Conservation (phyloP, 2,113 vertebrate species). For the Odontophorus gujanensis region DNA sequence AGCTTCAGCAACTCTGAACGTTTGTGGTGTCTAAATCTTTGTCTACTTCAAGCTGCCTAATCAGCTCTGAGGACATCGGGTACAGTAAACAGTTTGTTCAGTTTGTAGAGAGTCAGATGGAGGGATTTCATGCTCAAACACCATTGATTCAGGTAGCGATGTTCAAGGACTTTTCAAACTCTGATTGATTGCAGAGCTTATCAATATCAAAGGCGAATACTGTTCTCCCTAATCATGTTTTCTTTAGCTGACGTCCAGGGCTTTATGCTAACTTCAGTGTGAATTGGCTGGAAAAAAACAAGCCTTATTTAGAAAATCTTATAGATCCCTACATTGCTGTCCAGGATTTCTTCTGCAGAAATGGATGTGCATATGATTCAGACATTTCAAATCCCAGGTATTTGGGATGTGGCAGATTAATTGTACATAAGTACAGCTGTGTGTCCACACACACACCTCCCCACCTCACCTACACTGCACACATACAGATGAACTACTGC, state of each 20-base stretch:
- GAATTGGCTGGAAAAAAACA: background rate
- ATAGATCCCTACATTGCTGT: background rate
- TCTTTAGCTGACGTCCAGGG: background rate
- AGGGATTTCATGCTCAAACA: background rate
- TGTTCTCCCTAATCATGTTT: background rate
- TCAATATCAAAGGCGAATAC: background rate
- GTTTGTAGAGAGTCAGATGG: background rate
- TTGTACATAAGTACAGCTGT: rapidly evolving
- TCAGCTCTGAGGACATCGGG: background rate
- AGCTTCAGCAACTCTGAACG: background rate
- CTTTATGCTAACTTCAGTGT: background rate
- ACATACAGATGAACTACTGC: rapidly evolving
- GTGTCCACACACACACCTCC: background rate
- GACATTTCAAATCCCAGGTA: background rate
- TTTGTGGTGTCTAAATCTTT: background rate
- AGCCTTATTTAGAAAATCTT: background rate
- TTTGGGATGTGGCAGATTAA: background rate
- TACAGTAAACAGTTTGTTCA: background rate
- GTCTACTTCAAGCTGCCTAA: background rate
- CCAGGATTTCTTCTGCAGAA: background rate
- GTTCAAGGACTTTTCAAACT: conserved; percentile 40
- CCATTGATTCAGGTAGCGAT: background rate
- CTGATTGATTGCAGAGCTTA: background rate
- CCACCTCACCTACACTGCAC: background rate
- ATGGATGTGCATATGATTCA: background rate